A percentile compares a stretch with the other conserved stretches of the same genome.
Evolutionary conservation across 2,797 vertebrate species (phyloP).

Genomic region (Premnoplex brunnescens): DNA sequence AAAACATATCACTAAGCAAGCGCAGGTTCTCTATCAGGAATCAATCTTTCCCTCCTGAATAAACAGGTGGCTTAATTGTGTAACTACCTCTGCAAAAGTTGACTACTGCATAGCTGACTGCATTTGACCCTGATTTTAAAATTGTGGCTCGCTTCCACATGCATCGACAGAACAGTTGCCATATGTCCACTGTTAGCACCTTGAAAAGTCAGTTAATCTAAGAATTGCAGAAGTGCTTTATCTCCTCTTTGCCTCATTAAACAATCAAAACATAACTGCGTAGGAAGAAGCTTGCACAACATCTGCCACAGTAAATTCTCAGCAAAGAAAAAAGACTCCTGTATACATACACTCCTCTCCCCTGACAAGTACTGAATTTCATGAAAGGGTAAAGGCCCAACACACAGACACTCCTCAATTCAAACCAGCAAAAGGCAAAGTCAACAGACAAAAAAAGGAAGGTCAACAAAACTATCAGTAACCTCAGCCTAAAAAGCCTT

Average conservation of each 20-base stretch:
- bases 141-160: conserved; percentile 31
- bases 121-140: conserved; percentile 58
- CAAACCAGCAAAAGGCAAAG: not conserved
- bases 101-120: conserved; percentile 53
- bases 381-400: not conserved
- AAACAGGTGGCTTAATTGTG: conserved; percentile 52
- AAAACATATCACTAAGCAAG: conserved; percentile 54
- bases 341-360: not conserved
- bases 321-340: not conserved
- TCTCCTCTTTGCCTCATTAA: conserved; percentile 65
- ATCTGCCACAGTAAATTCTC: conserved; percentile 38
- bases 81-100: conserved; percentile 35
- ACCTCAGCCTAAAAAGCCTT: rapidly evolving
- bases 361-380: not conserved
- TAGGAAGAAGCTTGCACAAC: conserved; percentile 49
- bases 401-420: not conserved
- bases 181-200: conserved; percentile 58
- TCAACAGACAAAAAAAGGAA: not conserved
- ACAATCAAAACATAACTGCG: conserved; percentile 58
- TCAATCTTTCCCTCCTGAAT: not conserved
- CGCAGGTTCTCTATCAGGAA: conserved; percentile 34
- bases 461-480: not conserved
- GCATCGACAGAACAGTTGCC: conserved; percentile 27
- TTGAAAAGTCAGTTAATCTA: conserved; percentile 51
- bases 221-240: conserved; percentile 65